Base-by-base conservation (phyloP, 2,888 invertebrate species). In the Drosophila sordidapex region DNA sequence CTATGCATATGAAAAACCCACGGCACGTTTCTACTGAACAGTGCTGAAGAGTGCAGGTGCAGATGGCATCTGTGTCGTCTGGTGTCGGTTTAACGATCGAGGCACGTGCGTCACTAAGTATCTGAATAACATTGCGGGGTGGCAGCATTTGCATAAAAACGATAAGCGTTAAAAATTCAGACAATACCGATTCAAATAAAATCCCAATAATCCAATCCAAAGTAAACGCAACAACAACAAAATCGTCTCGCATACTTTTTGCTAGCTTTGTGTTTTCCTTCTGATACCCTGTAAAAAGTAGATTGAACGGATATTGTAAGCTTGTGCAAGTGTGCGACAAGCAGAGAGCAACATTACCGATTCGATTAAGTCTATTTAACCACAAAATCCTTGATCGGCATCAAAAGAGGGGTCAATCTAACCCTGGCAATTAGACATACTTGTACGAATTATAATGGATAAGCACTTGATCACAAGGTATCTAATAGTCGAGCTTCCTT, bases 1-100 rank as follows among this genome's bases (percentile, higher is more conserved):
- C 48, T 92, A 92, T 70, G 85, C 91, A 36, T 92, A 92, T 63
- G 83, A 79, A 27, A 74, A 79, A 35, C 76, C 84, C 2, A 21
- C 52, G 29, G 18, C 53, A 21, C 71, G 33, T 36, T 77, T 61
- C 54, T 61, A 65, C 46, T 76, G 25, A 43, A 43, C 25, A 15
- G 38, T 38, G n/a, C n/a, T 5, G 25, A 25, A 11, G 54, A 35
- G 35, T 11, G 21, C 43, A 11, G 36, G 35, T 11, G 21, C 43
- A 11, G 36, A 36, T 36, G n/a, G n/a, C 5, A 36, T n/a, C 27
- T 27, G 25, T 48, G 3, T 54, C 52, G 62, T 63, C 49, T 60
- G 69, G 74, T 74, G 74, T 71, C 75, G 18, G 31, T 49, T 78
- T 74, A 61, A 72, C 60, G 63, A 76, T 72, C 68, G 71, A 25